Evolutionary conservation across 2,888 invertebrate genomes (phyloP), one percentile per base, ranked within the genome.

Genomic region (Eucera pruinosa): DNA sequence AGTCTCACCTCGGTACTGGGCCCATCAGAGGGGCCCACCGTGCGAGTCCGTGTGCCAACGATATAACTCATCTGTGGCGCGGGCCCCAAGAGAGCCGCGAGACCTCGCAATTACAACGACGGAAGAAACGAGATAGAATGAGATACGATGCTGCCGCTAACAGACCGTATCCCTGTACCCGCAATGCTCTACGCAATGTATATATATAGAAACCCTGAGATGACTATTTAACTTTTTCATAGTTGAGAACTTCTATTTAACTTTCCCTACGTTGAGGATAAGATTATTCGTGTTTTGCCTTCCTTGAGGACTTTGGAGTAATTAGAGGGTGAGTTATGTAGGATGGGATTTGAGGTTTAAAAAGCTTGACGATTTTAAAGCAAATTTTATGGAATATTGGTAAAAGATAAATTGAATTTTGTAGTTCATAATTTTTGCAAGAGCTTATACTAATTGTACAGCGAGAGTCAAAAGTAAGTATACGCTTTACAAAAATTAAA

Each of bases 91-190:
- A 73, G 78, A 55, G 64, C 81, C 68, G 68, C 75, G 79, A 79
- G 81, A 80, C 74, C 82, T 88, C 83, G 88, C 89, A 89, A 89
- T 89, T 89, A 90, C 89, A 87, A 87, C 84, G 88, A 88, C 86
- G 88, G 86, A 88, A 89, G 88, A 89, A 87, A 87, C 86, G 81
- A 86, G 89, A 88, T 88, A 72, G 69, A 60, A 61, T 52, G 65
- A 80, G 78, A 81, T 79, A 84, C 71, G 67, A 64, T 65, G 33
- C 73, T 71, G 62, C 68, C 66, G 64, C 72, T 62, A 61, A 71
- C 66, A 60, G 62, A 67, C 60, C 23, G 61, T 52, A 11, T 74
- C 41, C 11, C 47, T 60, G 41, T 50, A 47, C 27, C 41, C 25
- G 43, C 11, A 50, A 20, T n/a, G 55, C 33, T 30, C 36, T 23